Evolutionary conservation across 2,888 invertebrate species (phyloP).

Genomic region (Melieria crassipennis): DNA sequence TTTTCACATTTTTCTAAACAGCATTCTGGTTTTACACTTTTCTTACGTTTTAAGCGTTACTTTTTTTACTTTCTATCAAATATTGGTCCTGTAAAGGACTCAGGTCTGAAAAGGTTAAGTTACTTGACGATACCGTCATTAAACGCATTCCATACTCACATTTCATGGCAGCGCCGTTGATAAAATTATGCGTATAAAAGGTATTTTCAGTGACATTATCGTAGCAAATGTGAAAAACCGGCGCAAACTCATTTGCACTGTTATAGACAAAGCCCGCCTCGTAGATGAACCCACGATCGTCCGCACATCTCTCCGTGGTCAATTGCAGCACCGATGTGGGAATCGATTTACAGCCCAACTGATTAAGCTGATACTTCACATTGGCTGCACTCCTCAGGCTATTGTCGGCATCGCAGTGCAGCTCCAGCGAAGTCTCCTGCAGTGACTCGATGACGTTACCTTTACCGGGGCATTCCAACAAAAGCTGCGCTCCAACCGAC

Average conservation of each 20-base stretch:
- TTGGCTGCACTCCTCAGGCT: conserved; percentile 19
- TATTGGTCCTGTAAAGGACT: no score
- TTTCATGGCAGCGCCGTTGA: conserved; percentile 62
- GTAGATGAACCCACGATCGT: conserved; percentile 46
- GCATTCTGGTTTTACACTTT: no score
- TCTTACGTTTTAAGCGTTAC: no score
- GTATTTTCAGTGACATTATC: conserved; percentile 50
- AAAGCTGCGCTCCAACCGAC: conserved; percentile 40
- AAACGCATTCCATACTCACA: conserved; percentile 51
- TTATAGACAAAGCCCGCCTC: conserved; percentile 47
- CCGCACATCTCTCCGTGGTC: conserved; percentile 49
- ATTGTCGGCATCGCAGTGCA: conserved; percentile 36
- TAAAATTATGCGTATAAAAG: conserved; percentile 58
- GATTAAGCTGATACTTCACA: conserved; percentile 4
- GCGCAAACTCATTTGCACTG: neutral
- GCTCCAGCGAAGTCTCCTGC: conserved; percentile 25
- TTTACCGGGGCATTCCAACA: conserved; percentile 47
- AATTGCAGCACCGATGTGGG: conserved; percentile 46
- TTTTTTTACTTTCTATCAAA: no score
- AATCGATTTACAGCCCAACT: conserved; percentile 42
- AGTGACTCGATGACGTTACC: conserved; percentile 42
- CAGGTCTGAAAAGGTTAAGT: no score
- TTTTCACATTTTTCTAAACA: no score
- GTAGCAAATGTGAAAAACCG: conserved; percentile 38
- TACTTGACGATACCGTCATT: no score